Conservation (phyloP, 2,888 invertebrate genomes). For the Julus scanicus region DNA sequence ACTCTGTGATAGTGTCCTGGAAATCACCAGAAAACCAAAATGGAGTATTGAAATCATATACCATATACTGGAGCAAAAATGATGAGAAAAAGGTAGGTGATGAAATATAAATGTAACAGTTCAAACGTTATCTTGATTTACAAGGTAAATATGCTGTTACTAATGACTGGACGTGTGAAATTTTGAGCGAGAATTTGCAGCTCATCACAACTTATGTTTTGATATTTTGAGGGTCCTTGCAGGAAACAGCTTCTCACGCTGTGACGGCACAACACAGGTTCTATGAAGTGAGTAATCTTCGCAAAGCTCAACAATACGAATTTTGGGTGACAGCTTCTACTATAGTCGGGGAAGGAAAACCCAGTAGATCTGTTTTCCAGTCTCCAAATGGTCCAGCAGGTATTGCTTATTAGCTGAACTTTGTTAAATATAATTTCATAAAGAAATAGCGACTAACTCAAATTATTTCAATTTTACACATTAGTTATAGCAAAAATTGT, state of each 20-base stretch:
- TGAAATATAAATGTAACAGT: neutral
- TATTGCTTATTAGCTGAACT: conserved; percentile 4
- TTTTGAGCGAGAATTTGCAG: neutral
- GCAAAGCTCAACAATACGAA: conserved; percentile 63
- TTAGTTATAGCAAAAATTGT: conserved; percentile 56
- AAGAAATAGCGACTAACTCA: neutral
- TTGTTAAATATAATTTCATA: neutral
- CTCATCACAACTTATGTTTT: conserved; percentile 28
- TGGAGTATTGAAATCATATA: conserved; percentile 92
- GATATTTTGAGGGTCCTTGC: neutral
- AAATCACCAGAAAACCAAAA: conserved; percentile 91
- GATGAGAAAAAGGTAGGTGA: conserved; percentile 61
- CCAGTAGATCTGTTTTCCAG: conserved; percentile 63
- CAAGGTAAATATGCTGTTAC: no score
- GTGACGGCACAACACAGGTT: neutral
- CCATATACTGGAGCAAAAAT: conserved; percentile 78
- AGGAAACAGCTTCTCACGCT: neutral
- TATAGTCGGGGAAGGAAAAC: conserved; percentile 65
- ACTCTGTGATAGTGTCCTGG: conserved; percentile 94
- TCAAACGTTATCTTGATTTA: conserved; percentile 67
- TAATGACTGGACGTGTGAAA: no score
- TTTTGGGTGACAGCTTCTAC: conserved; percentile 66
- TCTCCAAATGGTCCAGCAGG: conserved; percentile 60
- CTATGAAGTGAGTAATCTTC: conserved; percentile 63
- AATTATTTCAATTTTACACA: neutral